phyloP scores from a whole-genome alignment of 2,113 vertebrate genomes.

The Saguinus imperator region DNA sequence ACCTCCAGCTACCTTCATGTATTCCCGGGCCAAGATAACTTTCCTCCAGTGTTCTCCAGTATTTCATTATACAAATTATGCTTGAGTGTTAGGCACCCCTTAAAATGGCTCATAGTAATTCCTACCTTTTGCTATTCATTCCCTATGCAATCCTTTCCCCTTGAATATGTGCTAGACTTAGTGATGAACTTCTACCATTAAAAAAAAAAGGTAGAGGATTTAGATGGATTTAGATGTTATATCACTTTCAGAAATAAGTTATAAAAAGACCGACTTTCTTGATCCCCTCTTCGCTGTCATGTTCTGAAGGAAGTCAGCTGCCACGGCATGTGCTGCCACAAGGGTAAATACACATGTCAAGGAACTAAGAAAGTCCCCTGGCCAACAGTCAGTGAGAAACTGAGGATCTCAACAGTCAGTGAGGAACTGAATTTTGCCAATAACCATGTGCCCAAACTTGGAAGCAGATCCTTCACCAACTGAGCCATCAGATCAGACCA shows the following conservation, averaged over 20 bases:
- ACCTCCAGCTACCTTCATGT: background rate
- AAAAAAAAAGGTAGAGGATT: background rate
- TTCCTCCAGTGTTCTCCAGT: background rate
- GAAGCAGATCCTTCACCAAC: background rate
- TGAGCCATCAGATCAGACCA: background rate
- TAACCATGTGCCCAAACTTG: background rate
- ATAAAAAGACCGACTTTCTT: background rate
- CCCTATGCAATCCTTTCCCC: background rate
- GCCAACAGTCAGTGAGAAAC: background rate
- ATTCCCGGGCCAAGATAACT: background rate
- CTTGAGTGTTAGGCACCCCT: background rate
- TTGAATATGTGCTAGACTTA: background rate
- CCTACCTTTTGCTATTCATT: background rate
- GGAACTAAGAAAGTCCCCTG: background rate
- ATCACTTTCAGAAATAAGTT: background rate
- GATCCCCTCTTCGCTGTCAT: background rate
- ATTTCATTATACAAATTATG: background rate
- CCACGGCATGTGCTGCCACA: too few relatives aligned
- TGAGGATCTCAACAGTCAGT: background rate
- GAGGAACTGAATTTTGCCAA: background rate
- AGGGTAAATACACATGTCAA: background rate
- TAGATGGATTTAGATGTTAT: too few relatives aligned
- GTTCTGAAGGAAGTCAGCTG: background rate
- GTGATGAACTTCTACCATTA: background rate
- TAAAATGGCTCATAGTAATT: background rate